Conservation (phyloP, 2,113 vertebrate species). For the Bambusicola thoracicus region DNA sequence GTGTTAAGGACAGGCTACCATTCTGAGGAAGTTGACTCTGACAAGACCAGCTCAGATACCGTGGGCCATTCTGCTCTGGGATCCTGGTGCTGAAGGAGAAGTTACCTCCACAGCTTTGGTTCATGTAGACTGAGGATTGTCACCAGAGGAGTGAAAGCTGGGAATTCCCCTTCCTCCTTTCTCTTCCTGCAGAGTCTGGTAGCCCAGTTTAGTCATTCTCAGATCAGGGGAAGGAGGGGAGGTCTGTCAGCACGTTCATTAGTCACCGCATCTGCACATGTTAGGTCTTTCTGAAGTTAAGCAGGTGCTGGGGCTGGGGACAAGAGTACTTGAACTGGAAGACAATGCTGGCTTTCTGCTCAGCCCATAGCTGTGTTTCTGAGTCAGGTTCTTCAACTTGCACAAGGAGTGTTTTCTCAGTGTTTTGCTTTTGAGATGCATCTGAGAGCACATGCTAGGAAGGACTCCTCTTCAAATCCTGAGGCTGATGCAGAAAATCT, state of each 20-base stretch:
- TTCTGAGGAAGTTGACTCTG: neutral
- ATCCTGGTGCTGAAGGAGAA: neutral
- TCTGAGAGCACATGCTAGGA: neutral
- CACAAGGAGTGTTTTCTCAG: neutral
- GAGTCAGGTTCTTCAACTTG: neutral
- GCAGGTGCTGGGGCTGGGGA: neutral
- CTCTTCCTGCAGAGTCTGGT: neutral
- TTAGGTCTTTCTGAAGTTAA: neutral
- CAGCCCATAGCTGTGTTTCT: neutral
- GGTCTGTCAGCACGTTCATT: neutral
- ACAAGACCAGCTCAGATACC: neutral
- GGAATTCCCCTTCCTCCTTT: neutral
- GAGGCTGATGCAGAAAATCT: neutral
- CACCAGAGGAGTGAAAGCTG: rapidly evolving
- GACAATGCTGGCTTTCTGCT: neutral
- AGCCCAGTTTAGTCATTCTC: neutral
- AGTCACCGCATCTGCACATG: neutral
- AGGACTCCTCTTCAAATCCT: neutral
- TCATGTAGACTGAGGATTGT: neutral
- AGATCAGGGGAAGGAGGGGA: neutral
- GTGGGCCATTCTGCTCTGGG: neutral
- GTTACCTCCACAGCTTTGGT: neutral
- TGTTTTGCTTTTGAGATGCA: neutral
- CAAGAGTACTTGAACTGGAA: neutral
- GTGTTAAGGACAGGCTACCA: neutral